Conservation (phyloP, 2,113 vertebrate species). For the Xenopus tropicalis region UCB_Xtro_10.0 CM004444.2:110572001-110572500, state of each 20-base stretch:
- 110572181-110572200: background rate
- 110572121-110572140: constrained; percentile 3
- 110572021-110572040: constrained; percentile 85
- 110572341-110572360: no score
- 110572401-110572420: no score
- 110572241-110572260: no score
- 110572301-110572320: no score
- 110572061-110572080: constrained; percentile 95
- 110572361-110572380: no score
- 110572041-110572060: constrained; percentile 97
- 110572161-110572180: background rate
- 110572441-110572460: background rate
- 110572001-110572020: constrained; percentile 9
- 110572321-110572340: no score
- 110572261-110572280: no score
- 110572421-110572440: no score
- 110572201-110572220: no score
- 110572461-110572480: background rate
- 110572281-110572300: no score
- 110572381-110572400: no score
- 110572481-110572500: constrained; percentile 79
- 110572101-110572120: constrained; percentile 74
- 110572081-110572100: constrained; percentile 97
- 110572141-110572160: background rate
- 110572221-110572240: no score